A percentile compares a stretch with the other conserved stretches of the same genome.
These are phyloP conservation scores for Lottia scabra DNA, from an alignment of 2,888 invertebrate genomes.

Conservation along the genomic window DNA sequence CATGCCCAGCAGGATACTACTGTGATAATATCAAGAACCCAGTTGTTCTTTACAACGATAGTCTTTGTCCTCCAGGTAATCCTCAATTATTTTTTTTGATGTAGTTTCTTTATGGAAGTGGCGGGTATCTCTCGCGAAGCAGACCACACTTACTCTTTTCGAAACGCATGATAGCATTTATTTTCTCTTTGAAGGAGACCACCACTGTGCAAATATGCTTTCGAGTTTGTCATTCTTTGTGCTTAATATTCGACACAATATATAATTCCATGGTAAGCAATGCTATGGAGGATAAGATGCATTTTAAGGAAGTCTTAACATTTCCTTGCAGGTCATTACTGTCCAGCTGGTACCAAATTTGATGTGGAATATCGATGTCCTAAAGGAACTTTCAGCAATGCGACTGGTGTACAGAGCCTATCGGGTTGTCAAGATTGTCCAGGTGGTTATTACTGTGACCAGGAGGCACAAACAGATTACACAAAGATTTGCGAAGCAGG, in stretches of 20 bases:
- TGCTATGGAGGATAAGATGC: too few relatives aligned
- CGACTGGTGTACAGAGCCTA: slow-evolving; percentile 51
- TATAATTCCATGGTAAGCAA: too few relatives aligned
- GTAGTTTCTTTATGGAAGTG: too few relatives aligned
- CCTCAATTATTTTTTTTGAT: too few relatives aligned
- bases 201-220: too few relatives aligned
- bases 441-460: slow-evolving; percentile 65
- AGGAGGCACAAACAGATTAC: slow-evolving; percentile 55
- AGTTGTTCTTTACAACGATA: slow-evolving; percentile 59
- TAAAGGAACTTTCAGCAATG: slow-evolving; percentile 58
- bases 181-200: too few relatives aligned
- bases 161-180: too few relatives aligned
- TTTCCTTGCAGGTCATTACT: slow-evolving; percentile 57
- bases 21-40: slow-evolving; percentile 57
- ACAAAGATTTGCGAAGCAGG: slow-evolving; percentile 56
- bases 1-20: slow-evolving; percentile 54
- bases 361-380: slow-evolving; percentile 59
- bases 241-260: too few relatives aligned
- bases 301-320: too few relatives aligned
- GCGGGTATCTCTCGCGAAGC: too few relatives aligned
- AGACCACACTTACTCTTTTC: too few relatives aligned
- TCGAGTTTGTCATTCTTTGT: too few relatives aligned
- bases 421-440: slow-evolving; percentile 62
- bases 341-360: slow-evolving; percentile 59
- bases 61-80: slow-evolving; percentile 60